Evolutionary conservation across 64 coral and sea anemone species (phyloP).

Genomic region (Montipora efflorescens): DNA sequence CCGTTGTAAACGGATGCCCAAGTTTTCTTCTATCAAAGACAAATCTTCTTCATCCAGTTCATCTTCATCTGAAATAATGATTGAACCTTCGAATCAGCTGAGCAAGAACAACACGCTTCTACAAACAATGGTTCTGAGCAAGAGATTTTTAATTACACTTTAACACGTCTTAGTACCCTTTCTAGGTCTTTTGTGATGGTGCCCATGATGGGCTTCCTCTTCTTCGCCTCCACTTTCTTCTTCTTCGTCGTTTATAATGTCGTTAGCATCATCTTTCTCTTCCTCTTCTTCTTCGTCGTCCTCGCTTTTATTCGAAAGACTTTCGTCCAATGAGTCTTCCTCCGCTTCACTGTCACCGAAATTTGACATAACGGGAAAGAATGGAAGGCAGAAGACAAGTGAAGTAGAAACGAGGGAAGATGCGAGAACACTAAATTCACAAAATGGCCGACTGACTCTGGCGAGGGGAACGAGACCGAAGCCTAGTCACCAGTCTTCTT

Average conservation of each 20-base stretch:
- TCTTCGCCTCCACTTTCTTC: conserved; percentile 82
- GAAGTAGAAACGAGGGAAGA: conserved; percentile 6
- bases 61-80: conserved; percentile 53
- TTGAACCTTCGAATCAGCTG: conserved; percentile 29
- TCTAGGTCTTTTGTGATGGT: conserved; percentile 51
- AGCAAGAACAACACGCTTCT: neutral
- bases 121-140: too few relatives aligned
- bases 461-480: neutral
- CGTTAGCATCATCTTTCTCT: conserved; percentile 80
- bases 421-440: neutral
- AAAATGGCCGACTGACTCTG: conserved; percentile 30
- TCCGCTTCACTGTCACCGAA: conserved; percentile 98
- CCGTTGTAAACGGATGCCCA: conserved; percentile 88
- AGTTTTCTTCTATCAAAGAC: conserved; percentile 92
- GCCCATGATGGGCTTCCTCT: conserved; percentile 40
- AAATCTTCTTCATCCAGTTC: conserved; percentile 96
- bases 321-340: conserved; percentile 91
- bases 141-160: neutral
- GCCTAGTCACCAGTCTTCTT: conserved; percentile 3
- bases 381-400: neutral
- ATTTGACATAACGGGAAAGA: conserved; percentile 84
- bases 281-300: conserved; percentile 85
- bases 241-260: conserved; percentile 79
- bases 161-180: conserved; percentile 27
- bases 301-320: conserved; percentile 81